Base-by-base conservation (phyloP, 2,797 vertebrate genomes). In the Chromobotia macracanthus region DNA sequence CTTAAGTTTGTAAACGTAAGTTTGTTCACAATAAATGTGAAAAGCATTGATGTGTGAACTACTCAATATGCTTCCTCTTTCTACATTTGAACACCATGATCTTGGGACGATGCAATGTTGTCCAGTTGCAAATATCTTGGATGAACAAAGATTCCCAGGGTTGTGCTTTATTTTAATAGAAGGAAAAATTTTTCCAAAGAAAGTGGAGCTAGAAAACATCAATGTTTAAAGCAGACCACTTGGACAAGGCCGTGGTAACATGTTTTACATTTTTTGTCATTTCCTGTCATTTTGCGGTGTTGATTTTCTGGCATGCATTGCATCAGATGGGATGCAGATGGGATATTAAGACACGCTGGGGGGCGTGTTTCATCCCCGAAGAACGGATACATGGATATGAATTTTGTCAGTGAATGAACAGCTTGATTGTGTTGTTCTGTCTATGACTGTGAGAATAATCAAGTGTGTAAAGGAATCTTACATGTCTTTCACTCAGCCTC, bases 141-240 rank as follows among this genome's bases (percentile, higher is more conserved):
- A 81, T 28, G 46, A 63, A 77, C 69, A 77, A 69, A 55, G 46
- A 82, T 72, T 83, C 80, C 70, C 73, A 83, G 70, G 77, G 73
- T 64, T 80, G 80, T 77, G 70, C 70, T 82, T 83, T 75, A 82
- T 79, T 81, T 85, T 83, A 77, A 60, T 63, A 75, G 50, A 70
- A 72, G 70, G 72, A 51, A 19, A 77, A 75, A 72, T 80, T 53
- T 74, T 77, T 23, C 5, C 46, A 76, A 67, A 69, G 76, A 75
- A 81, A 83, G 73, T 53, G 38, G 38, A 61, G 63, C 55, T 12
- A 28, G 25, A 74, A 65, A 79, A 56, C 75, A 65, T 50, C 58
- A 70, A 72, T 81, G 48, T 16, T 28, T 64, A 55, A 72, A 73
- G 60, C 68, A 81, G 72, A 79, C 23, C 56, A 68, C 64, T 81